A percentile compares a stretch with the other conserved stretches of the same genome.
Conservation (phyloP, 2,113 vertebrate genomes). For the Sylvietta virens region DNA sequence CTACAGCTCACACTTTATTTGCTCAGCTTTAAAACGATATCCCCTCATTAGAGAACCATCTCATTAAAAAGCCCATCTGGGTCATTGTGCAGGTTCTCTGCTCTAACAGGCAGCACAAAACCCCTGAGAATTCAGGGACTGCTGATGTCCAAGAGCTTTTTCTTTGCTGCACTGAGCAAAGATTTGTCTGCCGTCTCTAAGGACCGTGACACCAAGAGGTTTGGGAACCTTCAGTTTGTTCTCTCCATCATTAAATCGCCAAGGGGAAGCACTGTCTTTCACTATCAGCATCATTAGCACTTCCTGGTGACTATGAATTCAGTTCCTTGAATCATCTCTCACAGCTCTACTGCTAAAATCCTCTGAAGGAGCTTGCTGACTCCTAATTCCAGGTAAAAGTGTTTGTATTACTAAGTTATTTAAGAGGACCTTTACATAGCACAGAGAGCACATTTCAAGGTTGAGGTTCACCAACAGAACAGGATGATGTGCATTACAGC, state of each 20-base stretch:
- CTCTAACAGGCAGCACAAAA: constrained; percentile 38
- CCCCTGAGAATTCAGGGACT: background rate
- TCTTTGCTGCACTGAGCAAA: constrained; percentile 19
- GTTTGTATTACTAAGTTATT: background rate
- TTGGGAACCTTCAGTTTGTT: constrained; percentile 25
- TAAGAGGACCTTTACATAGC: background rate
- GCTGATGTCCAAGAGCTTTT: constrained; percentile 27
- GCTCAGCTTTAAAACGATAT: background rate
- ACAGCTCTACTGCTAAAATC: background rate
- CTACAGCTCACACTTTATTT: background rate
- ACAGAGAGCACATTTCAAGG: background rate
- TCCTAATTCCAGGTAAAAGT: background rate
- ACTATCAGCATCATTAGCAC: background rate
- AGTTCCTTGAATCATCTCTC: background rate
- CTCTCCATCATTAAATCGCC: constrained; percentile 45
- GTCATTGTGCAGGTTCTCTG: background rate
- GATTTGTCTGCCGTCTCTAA: constrained; percentile 44
- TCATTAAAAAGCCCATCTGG: constrained; percentile 50
- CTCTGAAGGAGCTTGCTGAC: background rate
- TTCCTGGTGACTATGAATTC: background rate
- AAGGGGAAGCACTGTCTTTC: background rate
- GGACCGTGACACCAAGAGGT: background rate
- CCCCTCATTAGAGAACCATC: constrained; percentile 19
- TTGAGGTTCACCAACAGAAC: background rate
- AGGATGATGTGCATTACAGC: background rate